Evolutionary conservation across 2,797 vertebrate genomes (phyloP), one percentile per base, ranked within the genome.

Genomic region (Psittacula echo): DNA sequence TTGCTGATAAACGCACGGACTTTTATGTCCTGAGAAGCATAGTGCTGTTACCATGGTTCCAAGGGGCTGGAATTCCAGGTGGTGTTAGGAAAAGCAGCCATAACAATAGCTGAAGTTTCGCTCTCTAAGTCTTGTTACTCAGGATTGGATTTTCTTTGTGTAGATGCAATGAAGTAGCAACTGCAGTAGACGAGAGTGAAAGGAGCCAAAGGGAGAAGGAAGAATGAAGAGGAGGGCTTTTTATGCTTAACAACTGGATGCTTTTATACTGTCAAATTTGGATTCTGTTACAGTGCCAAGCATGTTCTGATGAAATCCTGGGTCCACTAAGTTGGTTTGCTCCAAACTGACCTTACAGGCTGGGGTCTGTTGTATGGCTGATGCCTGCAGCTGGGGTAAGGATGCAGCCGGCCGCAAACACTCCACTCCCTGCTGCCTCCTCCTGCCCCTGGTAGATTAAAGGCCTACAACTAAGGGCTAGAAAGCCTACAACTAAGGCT

Each of bases 71-170:
- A 81, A 51, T 90, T 90, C 64, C 77, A 50, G 71, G 42, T 44
- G 18, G 34, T 85, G 37, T 60, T 53, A 65, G 80, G 67, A 94
- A 84, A 65, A 91, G 39, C 41, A 74, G 44, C 62, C 22, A 1
- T 84, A 86, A 60, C 5, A 45, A 9, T 41, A 81, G 85, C 48
- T 88, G 23, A 71, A 65, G 41, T 73, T 91, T 87, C 72, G 32
- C 72, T 68, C 39, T 72, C 34, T 16, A 56, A 70, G 50, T 75
- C 76, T 91, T 76, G 51, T 61, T 79, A 7, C 83, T 76, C 56
- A n/a, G 61, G 77, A 85, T 66, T 94, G 19, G 37, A 44, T 88
- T 86, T 94, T 82, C 71, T 95, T 67, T 64, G 65, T 80, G 64
- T 23, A 30, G n/a, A n/a, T 73, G 29, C 47, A 88, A 42, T 67